These are phyloP conservation scores for Tringa solitaria DNA, from an alignment of 2,113 vertebrate species.

Conservation along the genomic window DNA sequence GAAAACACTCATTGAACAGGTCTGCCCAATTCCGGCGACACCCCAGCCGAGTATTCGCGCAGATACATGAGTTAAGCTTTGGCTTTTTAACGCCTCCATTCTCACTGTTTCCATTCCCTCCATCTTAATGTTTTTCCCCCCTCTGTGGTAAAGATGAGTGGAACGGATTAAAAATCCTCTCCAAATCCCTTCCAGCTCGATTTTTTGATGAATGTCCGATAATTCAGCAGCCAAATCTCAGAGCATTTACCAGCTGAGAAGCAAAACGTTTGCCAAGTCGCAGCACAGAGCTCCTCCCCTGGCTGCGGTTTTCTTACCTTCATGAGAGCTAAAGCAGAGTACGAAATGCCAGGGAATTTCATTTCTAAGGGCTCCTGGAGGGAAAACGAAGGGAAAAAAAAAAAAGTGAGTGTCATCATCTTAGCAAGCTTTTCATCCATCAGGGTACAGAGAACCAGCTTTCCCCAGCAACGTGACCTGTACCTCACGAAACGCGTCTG, in stretches of 20 bases:
- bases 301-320: constrained; percentile 78
- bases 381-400: neutral
- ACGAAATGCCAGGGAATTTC: constrained; percentile 86
- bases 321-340: constrained; percentile 85
- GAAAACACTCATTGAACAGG: rapidly evolving
- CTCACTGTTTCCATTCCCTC: neutral
- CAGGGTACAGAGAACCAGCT: neutral
- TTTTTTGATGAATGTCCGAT: neutral
- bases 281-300: neutral
- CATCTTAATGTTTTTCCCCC: neutral
- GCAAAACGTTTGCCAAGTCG: neutral
- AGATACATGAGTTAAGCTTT: rapidly evolving
- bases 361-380: constrained; percentile 87
- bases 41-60: neutral
- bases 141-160: neutral
- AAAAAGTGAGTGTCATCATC: neutral
- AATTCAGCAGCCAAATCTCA: neutral
- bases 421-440: neutral
- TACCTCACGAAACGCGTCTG: neutral
- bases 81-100: neutral
- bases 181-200: neutral
- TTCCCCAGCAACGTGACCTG: neutral
- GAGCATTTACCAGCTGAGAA: neutral
- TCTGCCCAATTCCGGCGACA: neutral
- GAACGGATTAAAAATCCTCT: neutral